These are phyloP conservation scores for Chamaea fasciata DNA, from an alignment of 2,113 vertebrate genomes.

Conservation along the genomic window DNA sequence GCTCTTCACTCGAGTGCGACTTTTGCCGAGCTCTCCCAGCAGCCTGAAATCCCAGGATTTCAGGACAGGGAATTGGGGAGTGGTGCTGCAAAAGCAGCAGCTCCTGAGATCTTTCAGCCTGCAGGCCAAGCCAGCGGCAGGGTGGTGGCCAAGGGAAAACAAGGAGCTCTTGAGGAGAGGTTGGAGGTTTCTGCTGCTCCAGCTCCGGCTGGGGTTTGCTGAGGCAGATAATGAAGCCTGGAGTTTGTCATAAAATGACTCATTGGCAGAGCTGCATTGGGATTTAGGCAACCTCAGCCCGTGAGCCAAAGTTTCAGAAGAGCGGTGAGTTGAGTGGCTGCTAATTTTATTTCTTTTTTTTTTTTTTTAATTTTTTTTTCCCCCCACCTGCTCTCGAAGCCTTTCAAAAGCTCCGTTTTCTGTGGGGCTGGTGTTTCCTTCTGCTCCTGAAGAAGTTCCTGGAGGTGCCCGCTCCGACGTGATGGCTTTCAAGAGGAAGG, in stretches of 20 bases:
- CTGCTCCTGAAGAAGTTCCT: neutral
- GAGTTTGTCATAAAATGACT: constrained; percentile 44
- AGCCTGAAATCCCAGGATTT: neutral
- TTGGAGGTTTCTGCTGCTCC: neutral
- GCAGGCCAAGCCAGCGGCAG: neutral
- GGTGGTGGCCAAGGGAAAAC: neutral
- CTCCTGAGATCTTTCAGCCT: neutral
- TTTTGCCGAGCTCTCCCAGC: neutral
- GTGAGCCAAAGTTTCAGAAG: neutral
- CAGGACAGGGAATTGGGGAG: neutral
- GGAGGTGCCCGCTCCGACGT: neutral
- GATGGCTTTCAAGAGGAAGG: neutral
- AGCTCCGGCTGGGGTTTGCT: neutral
- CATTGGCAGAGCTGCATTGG: neutral
- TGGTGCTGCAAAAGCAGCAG: neutral
- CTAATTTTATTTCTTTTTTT: neutral
- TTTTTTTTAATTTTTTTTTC: neutral
- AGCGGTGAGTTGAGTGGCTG: neutral
- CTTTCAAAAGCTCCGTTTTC: neutral
- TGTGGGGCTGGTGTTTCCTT: neutral
- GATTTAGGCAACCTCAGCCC: constrained; percentile 39
- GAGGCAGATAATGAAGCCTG: constrained; percentile 53
- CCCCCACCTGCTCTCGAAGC: neutral
- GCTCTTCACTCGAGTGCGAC: neutral
- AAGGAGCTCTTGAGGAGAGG: neutral